Percentiles rank a stretch among this genome's conserved stretches.
Evolutionary conservation across 2,113 vertebrate species (phyloP).

Genomic region (Neofelis nebulosa): DNA sequence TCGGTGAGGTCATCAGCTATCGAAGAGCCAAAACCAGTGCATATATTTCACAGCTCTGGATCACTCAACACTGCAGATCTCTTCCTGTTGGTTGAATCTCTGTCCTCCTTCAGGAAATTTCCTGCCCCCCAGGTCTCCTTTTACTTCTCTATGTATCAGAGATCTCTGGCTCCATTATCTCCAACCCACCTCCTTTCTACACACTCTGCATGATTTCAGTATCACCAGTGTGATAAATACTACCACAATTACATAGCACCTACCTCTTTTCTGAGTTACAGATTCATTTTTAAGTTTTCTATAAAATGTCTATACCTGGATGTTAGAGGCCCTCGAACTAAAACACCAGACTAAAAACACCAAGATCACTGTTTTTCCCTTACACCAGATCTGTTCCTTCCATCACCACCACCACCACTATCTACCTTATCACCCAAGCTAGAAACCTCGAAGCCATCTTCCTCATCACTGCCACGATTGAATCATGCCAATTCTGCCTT

Average conservation of each 20-base stretch:
- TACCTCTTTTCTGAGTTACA: not conserved
- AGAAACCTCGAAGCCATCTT: not conserved
- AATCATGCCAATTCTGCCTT: not conserved
- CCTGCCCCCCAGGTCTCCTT: not conserved
- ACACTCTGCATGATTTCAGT: not conserved
- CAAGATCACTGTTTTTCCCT: not conserved
- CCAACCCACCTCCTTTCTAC: not conserved
- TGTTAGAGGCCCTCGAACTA: not conserved
- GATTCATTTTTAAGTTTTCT: not conserved
- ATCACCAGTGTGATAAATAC: not conserved
- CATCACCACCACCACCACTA: too few relatives aligned
- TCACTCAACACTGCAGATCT: fast-evolving
- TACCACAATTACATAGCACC: not conserved
- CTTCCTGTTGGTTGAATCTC: not conserved
- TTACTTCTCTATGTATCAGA: not conserved
- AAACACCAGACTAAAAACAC: not conserved
- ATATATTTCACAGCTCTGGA: not conserved
- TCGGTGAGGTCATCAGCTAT: not conserved
- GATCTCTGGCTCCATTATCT: not conserved
- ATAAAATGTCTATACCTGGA: not conserved
- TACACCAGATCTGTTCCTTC: not conserved
- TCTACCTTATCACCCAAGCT: not conserved
- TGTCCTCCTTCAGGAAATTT: not conserved
- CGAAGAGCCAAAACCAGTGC: not conserved
- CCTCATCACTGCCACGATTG: not conserved